These are phyloP conservation scores for Polyommatus iphigenia DNA, from an alignment of 2,888 invertebrate species.

Conservation along the genomic window DNA sequence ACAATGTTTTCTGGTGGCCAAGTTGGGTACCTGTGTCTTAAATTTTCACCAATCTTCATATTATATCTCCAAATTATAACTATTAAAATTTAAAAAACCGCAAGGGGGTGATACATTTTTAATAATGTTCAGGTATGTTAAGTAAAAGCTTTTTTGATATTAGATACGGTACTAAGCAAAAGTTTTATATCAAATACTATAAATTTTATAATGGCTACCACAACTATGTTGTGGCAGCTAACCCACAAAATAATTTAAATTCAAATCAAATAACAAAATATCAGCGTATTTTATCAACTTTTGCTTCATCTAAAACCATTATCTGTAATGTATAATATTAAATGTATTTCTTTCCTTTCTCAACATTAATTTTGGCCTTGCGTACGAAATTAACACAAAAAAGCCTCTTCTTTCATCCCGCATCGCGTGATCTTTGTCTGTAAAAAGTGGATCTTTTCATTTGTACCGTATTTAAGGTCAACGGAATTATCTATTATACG, in stretches of 20 bases:
- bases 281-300: background rate
- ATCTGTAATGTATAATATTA: constrained; percentile 17
- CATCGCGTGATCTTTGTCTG: constrained; percentile 45
- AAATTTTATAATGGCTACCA: no score
- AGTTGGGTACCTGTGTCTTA: no score
- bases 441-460: constrained; percentile 40
- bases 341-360: constrained; percentile 15
- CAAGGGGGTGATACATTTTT: no score
- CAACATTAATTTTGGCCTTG: constrained; percentile 33
- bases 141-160: no score
- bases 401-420: constrained; percentile 34
- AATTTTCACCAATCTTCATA: no score
- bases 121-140: no score
- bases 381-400: constrained; percentile 29
- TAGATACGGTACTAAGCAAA: no score
- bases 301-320: constrained; percentile 10
- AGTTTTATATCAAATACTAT: no score
- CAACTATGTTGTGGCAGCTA: no score
- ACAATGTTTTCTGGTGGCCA: no score
- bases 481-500: constrained; percentile 27
- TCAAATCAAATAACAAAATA: background rate
- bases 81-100: no score
- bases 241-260: background rate
- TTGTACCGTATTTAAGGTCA: constrained; percentile 47
- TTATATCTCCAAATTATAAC: no score